Conservation (phyloP, 2,113 vertebrate genomes). For the Onychostoma macrolepis region DNA sequence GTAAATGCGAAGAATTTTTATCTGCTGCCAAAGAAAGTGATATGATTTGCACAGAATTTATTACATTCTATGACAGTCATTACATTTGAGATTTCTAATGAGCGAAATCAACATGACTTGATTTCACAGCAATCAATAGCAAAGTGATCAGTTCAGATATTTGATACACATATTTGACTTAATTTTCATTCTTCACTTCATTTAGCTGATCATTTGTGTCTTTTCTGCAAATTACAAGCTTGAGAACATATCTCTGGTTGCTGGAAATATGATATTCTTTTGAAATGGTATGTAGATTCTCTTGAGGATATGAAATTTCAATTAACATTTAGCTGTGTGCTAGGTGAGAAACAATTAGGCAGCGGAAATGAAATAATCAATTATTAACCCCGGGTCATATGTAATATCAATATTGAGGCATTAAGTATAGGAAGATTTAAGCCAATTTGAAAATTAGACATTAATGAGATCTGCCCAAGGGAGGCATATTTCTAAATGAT, state of each 20-base stretch:
- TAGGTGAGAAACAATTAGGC: constrained; percentile 45
- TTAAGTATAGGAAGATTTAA: constrained; percentile 46
- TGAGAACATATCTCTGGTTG: constrained; percentile 37
- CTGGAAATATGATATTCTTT: constrained; percentile 28
- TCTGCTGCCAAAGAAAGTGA: neutral
- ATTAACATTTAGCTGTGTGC: constrained; percentile 49
- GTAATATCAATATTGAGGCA: constrained; percentile 52
- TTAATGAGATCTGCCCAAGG: constrained; percentile 44
- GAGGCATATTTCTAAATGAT: constrained; percentile 23
- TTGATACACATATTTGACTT: neutral
- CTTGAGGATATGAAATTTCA: constrained; percentile 54
- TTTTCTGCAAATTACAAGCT: neutral
- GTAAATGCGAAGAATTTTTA: neutral
- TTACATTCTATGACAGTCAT: neutral
- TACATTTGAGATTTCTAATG: neutral
- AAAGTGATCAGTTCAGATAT: neutral
- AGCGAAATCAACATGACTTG: neutral
- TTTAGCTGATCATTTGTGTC: neutral
- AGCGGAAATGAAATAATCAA: constrained; percentile 51
- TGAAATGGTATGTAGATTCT: constrained; percentile 33
- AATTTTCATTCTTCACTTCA: neutral
- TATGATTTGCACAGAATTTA: constrained; percentile 5
- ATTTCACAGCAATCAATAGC: neutral
- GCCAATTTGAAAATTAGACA: constrained; percentile 46
- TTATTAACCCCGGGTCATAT: constrained; percentile 52